Base-by-base conservation (phyloP, 2,113 vertebrate genomes). In the Cercocebus atys region DNA sequence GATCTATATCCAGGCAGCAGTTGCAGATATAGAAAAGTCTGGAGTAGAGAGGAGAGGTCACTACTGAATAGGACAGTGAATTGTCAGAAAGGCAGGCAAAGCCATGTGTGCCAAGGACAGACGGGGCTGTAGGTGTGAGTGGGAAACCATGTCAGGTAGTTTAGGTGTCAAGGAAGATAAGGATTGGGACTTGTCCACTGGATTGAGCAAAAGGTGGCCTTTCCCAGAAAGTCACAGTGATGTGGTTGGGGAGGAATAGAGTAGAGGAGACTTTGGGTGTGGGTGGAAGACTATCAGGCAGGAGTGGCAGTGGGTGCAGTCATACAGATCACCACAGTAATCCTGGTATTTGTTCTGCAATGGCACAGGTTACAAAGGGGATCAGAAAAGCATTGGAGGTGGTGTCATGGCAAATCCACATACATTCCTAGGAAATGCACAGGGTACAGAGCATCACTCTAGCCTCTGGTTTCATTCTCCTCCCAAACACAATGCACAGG, bases 81-180 rank as follows among this genome's bases (percentile, higher is more conserved):
- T 22, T 35, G 14, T 38, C 35, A n/a, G 22, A 59, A 25, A 79
- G 6, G 35, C 35, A 23, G 11, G 32, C 61, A 66, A 90, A 90
- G 47, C 55, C 40, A 43, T 3, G 3, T 22, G 47, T 59, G 18
- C 14, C 38, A 82, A 68, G 32, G 9, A 57, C 11, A 80, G 10
- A 18, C 13, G 10, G 10, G 0, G 43, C 47, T 32, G 12, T 45
- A 72, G 18, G 4, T 30, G 4, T n/a, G 52, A 82, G 20, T 3
- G 40, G n/a, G 35, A 0, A 16, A 5, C 40, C 16, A 1, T 9
- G 38, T 2, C 8, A 25, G n/a, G 40, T 2, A 30, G 35, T 13
- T 7, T 47, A 10, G 17, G 18, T 13, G 3, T 82, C 27, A 22
- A 50, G 2, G 68, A 88, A 92, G 40, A 30, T 14, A 43, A 85